Conservation (phyloP, 2,888 invertebrate genomes). For the Perdita meconis region DNA sequence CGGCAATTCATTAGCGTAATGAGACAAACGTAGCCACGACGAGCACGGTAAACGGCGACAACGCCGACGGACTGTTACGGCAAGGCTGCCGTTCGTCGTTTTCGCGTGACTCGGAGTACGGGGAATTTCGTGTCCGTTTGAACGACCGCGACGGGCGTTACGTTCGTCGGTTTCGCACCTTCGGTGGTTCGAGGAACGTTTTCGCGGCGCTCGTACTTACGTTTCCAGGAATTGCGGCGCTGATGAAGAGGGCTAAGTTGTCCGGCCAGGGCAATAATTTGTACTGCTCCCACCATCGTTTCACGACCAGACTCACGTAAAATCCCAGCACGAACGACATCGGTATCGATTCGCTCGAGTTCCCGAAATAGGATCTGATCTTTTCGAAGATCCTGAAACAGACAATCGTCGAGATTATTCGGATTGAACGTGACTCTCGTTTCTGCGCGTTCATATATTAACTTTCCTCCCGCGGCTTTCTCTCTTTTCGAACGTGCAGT, state of each 20-base stretch:
- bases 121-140: slow-evolving; percentile 9
- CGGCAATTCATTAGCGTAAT: slow-evolving; percentile 80
- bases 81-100: slow-evolving; percentile 58
- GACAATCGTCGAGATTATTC: slow-evolving; percentile 44
- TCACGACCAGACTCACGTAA: slow-evolving; percentile 96
- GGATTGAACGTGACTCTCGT: background rate
- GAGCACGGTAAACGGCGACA: slow-evolving; percentile 40
- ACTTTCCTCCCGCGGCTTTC: background rate
- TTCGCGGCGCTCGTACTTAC: slow-evolving; percentile 86
- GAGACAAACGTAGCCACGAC: slow-evolving; percentile 65
- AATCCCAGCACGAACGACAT: slow-evolving; percentile 98
- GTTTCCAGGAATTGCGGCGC: slow-evolving; percentile 95
- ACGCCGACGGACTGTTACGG: slow-evolving; percentile 50
- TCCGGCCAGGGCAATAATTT: slow-evolving; percentile 97
- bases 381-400: slow-evolving; percentile 93
- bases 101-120: slow-evolving; percentile 15
- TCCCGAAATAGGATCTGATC: slow-evolving; percentile 93
- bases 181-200: background rate
- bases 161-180: background rate
- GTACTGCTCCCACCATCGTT: slow-evolving; percentile 98
- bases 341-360: slow-evolving; percentile 95
- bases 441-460: background rate
- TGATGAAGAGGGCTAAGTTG: slow-evolving; percentile 95
- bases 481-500: background rate
- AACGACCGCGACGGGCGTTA: background rate